Evolutionary conservation across 2,888 invertebrate species (phyloP), one percentile per base, ranked within the genome.

Genomic region (Ellobium chinense): DNA sequence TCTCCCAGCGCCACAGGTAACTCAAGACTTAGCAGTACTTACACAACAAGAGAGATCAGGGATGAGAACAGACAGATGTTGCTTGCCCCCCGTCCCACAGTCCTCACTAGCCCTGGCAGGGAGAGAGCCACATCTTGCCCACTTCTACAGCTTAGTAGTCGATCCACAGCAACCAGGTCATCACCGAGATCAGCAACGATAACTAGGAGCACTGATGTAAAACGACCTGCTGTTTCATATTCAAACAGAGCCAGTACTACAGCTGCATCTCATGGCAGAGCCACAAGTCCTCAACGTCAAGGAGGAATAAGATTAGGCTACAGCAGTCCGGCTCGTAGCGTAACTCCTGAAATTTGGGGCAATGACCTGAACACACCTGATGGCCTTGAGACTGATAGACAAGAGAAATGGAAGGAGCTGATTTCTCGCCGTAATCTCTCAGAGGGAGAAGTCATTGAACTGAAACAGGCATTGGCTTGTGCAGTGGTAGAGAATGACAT

Each of bases 401-500:
- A 86, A 39, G 86, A 86, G 36, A 84, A 82, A 34, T 89, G 88
- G 88, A 89, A 88, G 75, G 82, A 84, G 76, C 77, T 90, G 56
- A 86, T 88, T 29, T 82, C 86, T 7, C 82, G 83, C 14, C 82
- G 86, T 39, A 81, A 85, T 29, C 80, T 88, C 27, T 82, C 87
- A 37, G 89, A 89, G 78, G 85, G 84, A 65, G 89, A 89, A 29
- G 84, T 88, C 37, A 83, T 89, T 75, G 89, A 91, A 81, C 78
- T 91, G 34, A 90, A 91, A 83, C 88, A 89, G 81, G 88, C 90
- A 29, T 84, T 91, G 58, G 91, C 90, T 46, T 88, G 88, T 36
- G 87, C 88, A 34, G 84, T 90, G 60, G 86, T 89, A 56, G 91
- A 91, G 84, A 87, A 90, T 81, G 89, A 91, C 77, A 88, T 91